Base-by-base conservation (phyloP, 2,113 vertebrate species). In the Lipophrys pholis region DNA sequence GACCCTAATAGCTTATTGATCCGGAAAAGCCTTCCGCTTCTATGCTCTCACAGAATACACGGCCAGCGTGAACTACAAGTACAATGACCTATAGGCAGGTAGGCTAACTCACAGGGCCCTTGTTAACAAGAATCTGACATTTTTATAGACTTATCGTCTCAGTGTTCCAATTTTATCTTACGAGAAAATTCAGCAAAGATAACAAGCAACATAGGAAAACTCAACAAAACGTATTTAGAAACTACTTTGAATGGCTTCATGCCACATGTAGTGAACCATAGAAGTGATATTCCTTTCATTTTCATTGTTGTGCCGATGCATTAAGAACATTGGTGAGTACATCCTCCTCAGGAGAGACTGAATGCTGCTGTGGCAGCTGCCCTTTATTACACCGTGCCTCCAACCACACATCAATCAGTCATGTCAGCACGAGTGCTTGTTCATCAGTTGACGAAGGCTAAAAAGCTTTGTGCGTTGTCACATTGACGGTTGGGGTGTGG, bases 1-100 rank as follows among this genome's bases (percentile, higher is more conserved):
- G 68, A 82, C 72, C 68, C 56, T 87, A 89, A 91, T 83, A 85
- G 82, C 56, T 83, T 87, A 91, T 89, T 78, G 88, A 92, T 89
- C 83, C 1, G 6, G 51, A 72, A 65, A 80, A 76, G 21, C 64
- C 53, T 77, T 85, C 69, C 55, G 57, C 66, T 56, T 43, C 49
- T 84, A 69, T 52, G 17, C 62, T 73, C 69, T 80, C 40, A n/a
- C 48, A 67, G 73, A 69, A 76, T 56, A 65, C 61, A 10, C 6
- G 3, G 54, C 36, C 57, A 61, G 39, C 7, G 65, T 38, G 40
- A 80, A 49, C 60, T 46, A 15, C 76, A 73, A 54, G 60, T 73
- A 56, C 51, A 70, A 54, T 50, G 50, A 82, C 71, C 65, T 73
- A 59, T n/a, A 61, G 41, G 41, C 14, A 73, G n/a, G 46, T 43